These are phyloP conservation scores for Pogona vitticeps DNA, from an alignment of 2,113 vertebrate genomes.

Conservation along the genomic window DNA sequence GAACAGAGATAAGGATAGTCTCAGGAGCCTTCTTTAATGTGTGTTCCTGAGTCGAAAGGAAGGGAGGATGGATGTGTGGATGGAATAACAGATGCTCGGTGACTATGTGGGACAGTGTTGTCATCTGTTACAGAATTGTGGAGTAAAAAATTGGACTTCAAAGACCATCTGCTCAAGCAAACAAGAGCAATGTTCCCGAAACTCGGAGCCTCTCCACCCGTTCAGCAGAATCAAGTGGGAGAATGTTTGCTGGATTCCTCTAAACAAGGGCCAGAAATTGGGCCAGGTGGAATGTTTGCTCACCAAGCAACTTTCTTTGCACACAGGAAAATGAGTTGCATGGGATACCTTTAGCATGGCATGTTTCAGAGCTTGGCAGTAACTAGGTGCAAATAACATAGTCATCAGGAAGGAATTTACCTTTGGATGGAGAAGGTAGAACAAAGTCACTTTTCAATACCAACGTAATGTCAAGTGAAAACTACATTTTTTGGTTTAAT, in stretches of 20 bases:
- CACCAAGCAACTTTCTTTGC: neutral
- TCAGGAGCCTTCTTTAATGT: constrained; percentile 42
- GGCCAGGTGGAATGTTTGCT: neutral
- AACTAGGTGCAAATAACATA: too few species aligned
- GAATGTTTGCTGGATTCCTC: neutral
- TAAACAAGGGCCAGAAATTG: neutral
- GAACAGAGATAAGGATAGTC: constrained; percentile 31
- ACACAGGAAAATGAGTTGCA: neutral
- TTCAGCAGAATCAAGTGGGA: neutral
- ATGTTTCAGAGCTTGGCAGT: neutral
- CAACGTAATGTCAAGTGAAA: neutral
- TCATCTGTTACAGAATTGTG: neutral
- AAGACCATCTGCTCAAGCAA: neutral
- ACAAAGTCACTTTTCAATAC: neutral
- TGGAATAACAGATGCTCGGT: neutral
- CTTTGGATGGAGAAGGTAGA: too few species aligned
- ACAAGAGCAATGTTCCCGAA: neutral
- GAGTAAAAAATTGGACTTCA: neutral
- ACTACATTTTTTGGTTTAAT: neutral
- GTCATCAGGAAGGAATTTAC: too few species aligned
- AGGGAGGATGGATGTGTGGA: neutral
- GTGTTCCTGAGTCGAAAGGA: constrained; percentile 36
- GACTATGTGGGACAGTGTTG: neutral
- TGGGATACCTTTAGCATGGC: too few species aligned
- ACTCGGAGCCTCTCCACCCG: neutral